These are phyloP conservation scores for Amaurobius ferox DNA, from an alignment of 2,888 invertebrate genomes.

Conservation along the genomic window DNA sequence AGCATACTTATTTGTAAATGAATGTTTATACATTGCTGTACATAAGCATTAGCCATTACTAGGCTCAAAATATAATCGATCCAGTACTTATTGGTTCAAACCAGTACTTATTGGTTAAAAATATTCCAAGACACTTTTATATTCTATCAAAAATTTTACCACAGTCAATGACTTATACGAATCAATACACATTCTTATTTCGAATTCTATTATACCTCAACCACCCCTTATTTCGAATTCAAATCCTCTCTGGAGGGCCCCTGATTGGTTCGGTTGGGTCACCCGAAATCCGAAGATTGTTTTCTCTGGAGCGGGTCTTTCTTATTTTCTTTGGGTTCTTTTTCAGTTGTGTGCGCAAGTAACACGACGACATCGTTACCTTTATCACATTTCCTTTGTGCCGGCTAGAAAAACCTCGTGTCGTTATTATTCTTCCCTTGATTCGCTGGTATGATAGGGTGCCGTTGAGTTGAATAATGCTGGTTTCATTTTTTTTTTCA, in stretches of 20 bases:
- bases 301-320: not conserved
- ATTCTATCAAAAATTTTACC: too few species aligned
- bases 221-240: slow-evolving; percentile 12
- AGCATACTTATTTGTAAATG: too few species aligned
- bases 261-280: slow-evolving; percentile 31
- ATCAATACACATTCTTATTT: not conserved
- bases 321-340: not conserved
- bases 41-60: too few species aligned
- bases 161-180: not conserved
- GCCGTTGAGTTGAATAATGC: slow-evolving; percentile 3
- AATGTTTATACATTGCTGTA: too few species aligned
- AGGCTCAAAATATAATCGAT: not conserved
- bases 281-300: slow-evolving; percentile 24
- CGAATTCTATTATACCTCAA: slow-evolving; percentile 1
- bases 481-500: not conserved
- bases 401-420: slow-evolving; percentile 3
- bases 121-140: not conserved
- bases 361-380: slow-evolving; percentile 16
- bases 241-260: slow-evolving; percentile 13
- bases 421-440: slow-evolving; percentile 2
- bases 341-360: not conserved
- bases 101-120: not conserved
- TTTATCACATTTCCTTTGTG: slow-evolving; percentile 8
- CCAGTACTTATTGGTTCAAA: not conserved
- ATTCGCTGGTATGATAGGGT: not conserved